These are phyloP conservation scores for Ceyx margarethae DNA, from an alignment of 2,113 vertebrate genomes.

Conservation along the genomic window DNA sequence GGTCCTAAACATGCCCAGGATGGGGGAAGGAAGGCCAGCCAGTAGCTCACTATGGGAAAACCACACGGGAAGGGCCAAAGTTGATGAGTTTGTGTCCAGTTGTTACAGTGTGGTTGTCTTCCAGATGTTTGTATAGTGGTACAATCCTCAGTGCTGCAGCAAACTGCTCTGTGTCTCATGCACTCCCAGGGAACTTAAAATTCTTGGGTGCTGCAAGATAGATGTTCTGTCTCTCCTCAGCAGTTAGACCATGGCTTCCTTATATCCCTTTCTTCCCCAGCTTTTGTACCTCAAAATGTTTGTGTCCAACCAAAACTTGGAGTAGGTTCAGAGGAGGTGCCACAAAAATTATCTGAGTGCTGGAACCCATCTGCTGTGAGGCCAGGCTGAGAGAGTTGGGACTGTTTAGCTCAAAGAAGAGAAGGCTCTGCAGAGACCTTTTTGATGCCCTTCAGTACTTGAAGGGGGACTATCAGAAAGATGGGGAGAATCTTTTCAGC, in stretches of 20 bases:
- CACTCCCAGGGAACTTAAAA: neutral
- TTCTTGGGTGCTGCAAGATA: fast-evolving
- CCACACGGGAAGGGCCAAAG: neutral
- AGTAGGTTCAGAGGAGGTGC: neutral
- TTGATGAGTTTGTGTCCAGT: neutral
- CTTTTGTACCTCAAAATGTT: neutral
- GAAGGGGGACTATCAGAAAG: neutral
- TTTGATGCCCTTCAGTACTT: neutral
- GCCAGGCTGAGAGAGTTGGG: neutral
- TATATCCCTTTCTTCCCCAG: neutral
- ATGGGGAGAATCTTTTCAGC: neutral
- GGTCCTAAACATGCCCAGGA: neutral
- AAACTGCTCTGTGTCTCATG: neutral
- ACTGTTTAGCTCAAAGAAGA: neutral
- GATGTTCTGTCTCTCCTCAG: neutral
- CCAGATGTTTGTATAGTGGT: neutral
- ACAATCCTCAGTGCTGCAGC: neutral
- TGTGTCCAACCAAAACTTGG: neutral
- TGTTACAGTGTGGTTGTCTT: neutral
- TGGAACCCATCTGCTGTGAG: neutral
- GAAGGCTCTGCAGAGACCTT: neutral
- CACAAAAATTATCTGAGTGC: neutral
- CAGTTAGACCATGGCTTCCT: neutral
- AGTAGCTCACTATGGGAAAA: neutral
- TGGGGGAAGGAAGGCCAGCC: neutral